Conservation (phyloP, 2,797 vertebrate species). For the Pantherophis vulpinus region DNA sequence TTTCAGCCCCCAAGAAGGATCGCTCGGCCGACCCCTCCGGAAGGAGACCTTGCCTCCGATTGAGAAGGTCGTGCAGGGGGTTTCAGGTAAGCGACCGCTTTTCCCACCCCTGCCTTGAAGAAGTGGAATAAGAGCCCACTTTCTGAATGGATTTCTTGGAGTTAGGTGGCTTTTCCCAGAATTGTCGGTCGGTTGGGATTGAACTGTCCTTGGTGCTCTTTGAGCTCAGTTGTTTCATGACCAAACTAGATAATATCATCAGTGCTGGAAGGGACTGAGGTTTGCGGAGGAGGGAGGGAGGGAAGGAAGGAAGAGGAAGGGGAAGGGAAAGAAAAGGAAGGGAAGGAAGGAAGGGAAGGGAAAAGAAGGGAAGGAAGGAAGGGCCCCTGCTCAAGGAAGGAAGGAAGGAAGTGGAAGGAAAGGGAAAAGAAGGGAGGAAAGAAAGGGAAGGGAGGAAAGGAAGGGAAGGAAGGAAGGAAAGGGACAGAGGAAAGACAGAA, state of each 20-base stretch:
- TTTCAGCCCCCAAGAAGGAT: conserved; percentile 72
- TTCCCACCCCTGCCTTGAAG: accelerated
- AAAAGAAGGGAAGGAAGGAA: too few species aligned
- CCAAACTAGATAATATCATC: neutral
- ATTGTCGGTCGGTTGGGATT: neutral
- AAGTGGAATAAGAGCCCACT: too few species aligned
- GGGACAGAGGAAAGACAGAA: too few species aligned
- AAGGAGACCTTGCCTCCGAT: conserved; percentile 77
- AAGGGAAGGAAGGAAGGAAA: too few species aligned
- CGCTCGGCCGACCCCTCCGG: conserved; percentile 71
- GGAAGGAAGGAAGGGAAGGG: too few species aligned
- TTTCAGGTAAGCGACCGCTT: conserved; percentile 77
- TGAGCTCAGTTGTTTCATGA: neutral
- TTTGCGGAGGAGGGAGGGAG: too few species aligned
- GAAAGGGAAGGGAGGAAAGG: too few species aligned
- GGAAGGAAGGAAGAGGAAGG: too few species aligned
- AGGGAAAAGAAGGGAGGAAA: too few species aligned
- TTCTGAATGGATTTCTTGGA: neutral
- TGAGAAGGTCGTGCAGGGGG: conserved; percentile 75
- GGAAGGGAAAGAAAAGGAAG: too few species aligned
- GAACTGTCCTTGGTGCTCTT: neutral
- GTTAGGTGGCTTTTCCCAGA: neutral
- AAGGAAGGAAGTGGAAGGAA: too few species aligned
- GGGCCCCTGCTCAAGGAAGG: too few species aligned
- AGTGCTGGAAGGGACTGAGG: neutral